Base-by-base conservation (phyloP, 2,888 invertebrate genomes). In the Pandemis cinnamomeana region DNA sequence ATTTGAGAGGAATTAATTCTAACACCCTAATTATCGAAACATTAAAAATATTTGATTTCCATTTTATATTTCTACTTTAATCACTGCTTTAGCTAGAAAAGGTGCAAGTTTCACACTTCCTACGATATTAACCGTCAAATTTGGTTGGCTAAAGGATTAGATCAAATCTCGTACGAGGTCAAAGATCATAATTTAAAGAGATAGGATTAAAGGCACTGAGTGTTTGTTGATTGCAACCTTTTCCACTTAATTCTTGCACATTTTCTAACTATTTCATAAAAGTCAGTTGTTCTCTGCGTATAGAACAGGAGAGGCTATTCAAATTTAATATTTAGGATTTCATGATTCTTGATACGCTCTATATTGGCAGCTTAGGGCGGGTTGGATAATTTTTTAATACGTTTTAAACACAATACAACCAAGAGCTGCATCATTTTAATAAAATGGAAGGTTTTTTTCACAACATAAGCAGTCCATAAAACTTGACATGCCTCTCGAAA, bases 11-110 rank as follows among this genome's bases (percentile, higher is more conserved):
- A 51, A 10, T 27, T 11, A 4, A 27, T 51, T 27, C 48, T 58
- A 68, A 69, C 72, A 72, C 68, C 55, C 63, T 64, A 72, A 42
- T 48, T 36, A 60, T 67, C 51, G 11, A n/a, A 67, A 62, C 67
- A 41, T 41, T 41, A 5, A 6, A 71, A 61, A 44, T 48, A 61
- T 61, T 46, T 4, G 46, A 67, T 0, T 51, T 66, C n/a, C n/a
- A 15, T 36, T 44, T 48, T 13, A n/a, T n/a, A 55, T 55, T 20
- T 8, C 20, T 20, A 55, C 55, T 20, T 15, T 67, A 53, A 20
- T 20, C 13, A 7, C 44, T 48, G 42, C 53, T n/a, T 8, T 51
- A 61, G 67, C 46, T 6, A 63, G 55, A 63, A 7, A 68, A 46
- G 68, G 41, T 41, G 72, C 68, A 41, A 62, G 41, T 6, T 1